Evolutionary conservation across 2,113 vertebrate genomes (phyloP).

Genomic region (Heterotis niloticus): DNA sequence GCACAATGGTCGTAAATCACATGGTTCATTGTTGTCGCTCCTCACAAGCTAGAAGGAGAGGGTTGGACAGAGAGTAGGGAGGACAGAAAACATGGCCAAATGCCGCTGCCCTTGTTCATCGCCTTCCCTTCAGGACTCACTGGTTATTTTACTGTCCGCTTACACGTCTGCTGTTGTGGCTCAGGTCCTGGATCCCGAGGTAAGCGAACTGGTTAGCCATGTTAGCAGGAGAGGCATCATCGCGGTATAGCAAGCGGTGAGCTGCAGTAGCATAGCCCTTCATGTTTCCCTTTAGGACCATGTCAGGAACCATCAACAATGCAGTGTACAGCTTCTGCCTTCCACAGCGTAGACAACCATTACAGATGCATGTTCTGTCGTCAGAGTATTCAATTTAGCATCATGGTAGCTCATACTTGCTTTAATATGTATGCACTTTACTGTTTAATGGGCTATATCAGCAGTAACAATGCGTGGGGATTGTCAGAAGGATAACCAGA

Average conservation of each 20-base stretch:
- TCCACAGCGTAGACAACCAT: not conserved
- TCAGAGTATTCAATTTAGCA: not conserved
- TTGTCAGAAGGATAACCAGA: no score
- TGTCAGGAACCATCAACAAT: not conserved
- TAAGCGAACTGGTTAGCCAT: conserved; percentile 1
- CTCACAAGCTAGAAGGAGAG: not conserved
- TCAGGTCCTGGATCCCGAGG: conserved; percentile 20
- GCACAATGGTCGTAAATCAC: conserved; percentile 10
- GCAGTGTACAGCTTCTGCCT: not conserved
- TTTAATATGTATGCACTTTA: not conserved
- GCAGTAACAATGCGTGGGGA: no score
- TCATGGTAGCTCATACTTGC: not conserved
- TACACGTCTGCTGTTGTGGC: not conserved
- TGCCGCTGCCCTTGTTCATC: not conserved
- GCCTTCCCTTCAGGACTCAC: not conserved
- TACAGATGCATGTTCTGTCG: not conserved
- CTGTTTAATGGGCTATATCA: no score
- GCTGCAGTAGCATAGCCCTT: not conserved
- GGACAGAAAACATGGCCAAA: not conserved
- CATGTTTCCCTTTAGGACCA: not conserved
- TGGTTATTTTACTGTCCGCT: conserved; percentile 10
- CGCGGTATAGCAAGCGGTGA: not conserved
- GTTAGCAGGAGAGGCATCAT: not conserved
- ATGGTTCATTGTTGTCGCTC: conserved; percentile 8
- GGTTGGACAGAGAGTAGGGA: not conserved